Base-by-base conservation (phyloP, 1,140 invertebrate species). In the Propsilocerus akamusi region DNA sequence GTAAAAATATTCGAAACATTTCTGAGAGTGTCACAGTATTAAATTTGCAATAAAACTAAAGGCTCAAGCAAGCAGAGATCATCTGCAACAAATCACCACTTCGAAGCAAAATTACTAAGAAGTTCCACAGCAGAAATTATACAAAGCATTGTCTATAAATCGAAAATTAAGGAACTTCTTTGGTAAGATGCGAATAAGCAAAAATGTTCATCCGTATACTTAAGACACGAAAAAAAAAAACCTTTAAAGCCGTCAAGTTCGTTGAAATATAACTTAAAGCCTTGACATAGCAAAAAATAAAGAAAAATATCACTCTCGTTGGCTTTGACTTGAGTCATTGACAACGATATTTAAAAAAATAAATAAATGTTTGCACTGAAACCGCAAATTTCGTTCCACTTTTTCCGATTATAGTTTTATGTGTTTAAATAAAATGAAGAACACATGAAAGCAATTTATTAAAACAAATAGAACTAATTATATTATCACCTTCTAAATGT, bases 291-390 rank as follows among this genome's bases (percentile, higher is more conserved):
- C 34, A 5, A 41, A 41, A 41, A n/a, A n/a, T n/a, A 17, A 17
- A 41, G 28, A 12, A 30, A 30, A 30, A 37, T 17, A 41, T 8
- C 14, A 41, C 10, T 41, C 22, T 41, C 34, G 22, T 20, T 41
- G 34, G 22, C 34, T 41, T 41, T 41, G 34, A 41, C 34, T 41
- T 20, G n/a, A n/a, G n/a, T n/a, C n/a, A n/a, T n/a, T n/a, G n/a
- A n/a, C n/a, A n/a, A n/a, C n/a, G n/a, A n/a, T n/a, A n/a, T n/a
- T n/a, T n/a, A n/a, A n/a, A n/a, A n/a, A n/a, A n/a, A n/a, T n/a
- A n/a, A n/a, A 41, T 20, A 41, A 14, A 6, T n/a, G n/a, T 41
- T 41, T 7, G 14, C 14, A 17, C 10, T 30, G 11, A 30, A 30
- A 12, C 14, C 10, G 11, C 14, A 12, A 10, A 30, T 12, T 30